Evolutionary conservation across 1,140 invertebrate species (phyloP).

Genomic region (Hetaerina americana): DNA sequence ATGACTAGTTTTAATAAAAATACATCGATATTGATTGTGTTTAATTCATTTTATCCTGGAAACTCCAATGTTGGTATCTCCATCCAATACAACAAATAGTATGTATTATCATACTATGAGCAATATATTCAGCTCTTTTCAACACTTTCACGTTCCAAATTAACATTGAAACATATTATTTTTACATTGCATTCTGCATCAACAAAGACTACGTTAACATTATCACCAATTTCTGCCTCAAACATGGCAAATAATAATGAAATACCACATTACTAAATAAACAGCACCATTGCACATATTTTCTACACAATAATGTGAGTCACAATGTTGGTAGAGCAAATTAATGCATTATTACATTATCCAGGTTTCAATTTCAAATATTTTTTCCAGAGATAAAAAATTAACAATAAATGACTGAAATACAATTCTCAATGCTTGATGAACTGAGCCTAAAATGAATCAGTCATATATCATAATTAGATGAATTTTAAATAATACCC

Average conservation of each 20-base stretch:
- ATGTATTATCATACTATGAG: not conserved
- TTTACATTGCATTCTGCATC: not conserved
- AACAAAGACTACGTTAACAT: not conserved
- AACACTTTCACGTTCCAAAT: not conserved
- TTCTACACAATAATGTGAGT: too few species aligned
- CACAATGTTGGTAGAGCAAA: too few species aligned
- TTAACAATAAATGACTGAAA: too few species aligned
- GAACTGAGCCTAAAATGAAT: too few species aligned
- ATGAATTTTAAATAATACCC: too few species aligned
- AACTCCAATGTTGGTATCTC: not conserved
- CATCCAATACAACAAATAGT: not conserved
- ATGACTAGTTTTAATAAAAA: too few species aligned
- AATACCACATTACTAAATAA: not conserved
- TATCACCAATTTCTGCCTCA: not conserved
- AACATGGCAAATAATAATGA: not conserved
- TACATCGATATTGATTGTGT: too few species aligned
- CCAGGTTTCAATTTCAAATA: too few species aligned
- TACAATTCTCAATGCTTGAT: too few species aligned
- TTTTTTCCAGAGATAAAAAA: too few species aligned
- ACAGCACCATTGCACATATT: not conserved
- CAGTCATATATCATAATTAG: too few species aligned
- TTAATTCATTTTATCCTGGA: not conserved
- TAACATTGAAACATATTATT: not conserved
- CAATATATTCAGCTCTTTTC: not conserved
- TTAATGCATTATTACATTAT: too few species aligned